phyloP scores from a whole-genome alignment of 2,888 invertebrate species.

The Mythimna pallens region DNA sequence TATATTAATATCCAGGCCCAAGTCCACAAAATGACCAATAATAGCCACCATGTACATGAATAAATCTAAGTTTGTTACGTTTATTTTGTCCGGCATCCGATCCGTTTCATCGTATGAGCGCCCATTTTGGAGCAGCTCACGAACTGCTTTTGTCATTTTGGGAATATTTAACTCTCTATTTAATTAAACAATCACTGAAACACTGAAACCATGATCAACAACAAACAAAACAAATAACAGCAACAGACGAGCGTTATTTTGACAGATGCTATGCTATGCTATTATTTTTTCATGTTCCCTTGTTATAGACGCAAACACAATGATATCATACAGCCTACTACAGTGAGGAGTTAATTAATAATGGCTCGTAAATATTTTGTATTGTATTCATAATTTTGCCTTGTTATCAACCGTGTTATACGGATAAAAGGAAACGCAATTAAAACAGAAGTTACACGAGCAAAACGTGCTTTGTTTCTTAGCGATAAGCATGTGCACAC shows the following conservation, averaged over 20 bases:
- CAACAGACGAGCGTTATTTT: slow-evolving; percentile 46
- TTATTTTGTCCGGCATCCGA: slow-evolving; percentile 91
- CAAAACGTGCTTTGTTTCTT: slow-evolving; percentile 51
- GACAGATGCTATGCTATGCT: slow-evolving; percentile 23
- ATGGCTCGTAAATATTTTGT: slow-evolving; percentile 7
- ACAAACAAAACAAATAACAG: slow-evolving; percentile 10
- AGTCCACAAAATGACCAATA: slow-evolving; percentile 92
- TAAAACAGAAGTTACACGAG: slow-evolving; percentile 35
- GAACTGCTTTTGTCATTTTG: slow-evolving; percentile 80
- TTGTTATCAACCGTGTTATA: slow-evolving; percentile 34
- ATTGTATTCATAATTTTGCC: slow-evolving; percentile 22
- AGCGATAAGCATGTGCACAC: slow-evolving; percentile 26
- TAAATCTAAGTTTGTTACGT: slow-evolving; percentile 91
- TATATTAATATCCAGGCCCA: slow-evolving; percentile 93
- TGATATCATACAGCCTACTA: slow-evolving; percentile 27
- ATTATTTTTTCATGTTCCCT: not conserved
- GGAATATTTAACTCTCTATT: not conserved
- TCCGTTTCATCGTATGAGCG: slow-evolving; percentile 90
- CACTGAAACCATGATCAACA: slow-evolving; percentile 11
- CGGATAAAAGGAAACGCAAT: slow-evolving; percentile 14
- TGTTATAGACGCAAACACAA: slow-evolving; percentile 27
- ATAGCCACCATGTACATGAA: slow-evolving; percentile 92
- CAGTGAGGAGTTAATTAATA: not conserved
- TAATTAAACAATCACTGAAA: slow-evolving; percentile 1
- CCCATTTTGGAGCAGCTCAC: slow-evolving; percentile 80